Conservation (phyloP, 1,140 invertebrate species). For the Aplysia californica region DNA sequence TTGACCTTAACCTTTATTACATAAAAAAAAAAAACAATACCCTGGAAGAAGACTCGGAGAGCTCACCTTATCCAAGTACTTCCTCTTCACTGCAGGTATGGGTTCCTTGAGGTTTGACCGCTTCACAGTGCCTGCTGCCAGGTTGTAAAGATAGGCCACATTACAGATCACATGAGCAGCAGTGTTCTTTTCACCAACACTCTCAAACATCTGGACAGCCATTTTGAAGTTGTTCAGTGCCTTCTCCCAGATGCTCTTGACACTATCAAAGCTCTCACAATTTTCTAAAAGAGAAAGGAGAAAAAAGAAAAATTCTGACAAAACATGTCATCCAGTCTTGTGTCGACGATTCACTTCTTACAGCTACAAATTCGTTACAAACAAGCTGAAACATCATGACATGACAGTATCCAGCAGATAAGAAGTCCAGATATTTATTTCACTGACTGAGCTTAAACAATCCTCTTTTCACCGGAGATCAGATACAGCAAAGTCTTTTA, state of each 20-base stretch:
- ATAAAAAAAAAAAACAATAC: background rate
- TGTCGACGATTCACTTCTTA: too few relatives aligned
- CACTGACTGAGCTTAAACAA: too few relatives aligned
- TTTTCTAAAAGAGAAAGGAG: background rate
- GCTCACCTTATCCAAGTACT: slow-evolving; percentile 1
- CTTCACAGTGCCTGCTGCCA: slow-evolving; percentile 3
- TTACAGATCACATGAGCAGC: slow-evolving; percentile 12
- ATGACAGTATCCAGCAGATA: background rate
- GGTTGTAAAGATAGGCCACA: background rate
- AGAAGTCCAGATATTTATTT: background rate
- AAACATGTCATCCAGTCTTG: too few relatives aligned
- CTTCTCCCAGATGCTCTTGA: background rate
- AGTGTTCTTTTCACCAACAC: slow-evolving; percentile 14
- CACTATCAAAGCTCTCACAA: background rate
- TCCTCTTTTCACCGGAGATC: too few relatives aligned
- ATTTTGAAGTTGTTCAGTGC: slow-evolving; percentile 1
- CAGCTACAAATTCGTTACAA: background rate
- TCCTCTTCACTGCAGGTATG: background rate
- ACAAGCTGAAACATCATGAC: background rate
- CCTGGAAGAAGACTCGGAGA: background rate
- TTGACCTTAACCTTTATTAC: too few relatives aligned
- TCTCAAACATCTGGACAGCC: slow-evolving; percentile 9
- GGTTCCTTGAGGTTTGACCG: background rate
- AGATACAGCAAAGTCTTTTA: too few relatives aligned
- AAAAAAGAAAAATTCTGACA: background rate